Evolutionary conservation across 2,888 invertebrate species (phyloP).

Genomic region (Sarcophaga rosellei): DNA sequence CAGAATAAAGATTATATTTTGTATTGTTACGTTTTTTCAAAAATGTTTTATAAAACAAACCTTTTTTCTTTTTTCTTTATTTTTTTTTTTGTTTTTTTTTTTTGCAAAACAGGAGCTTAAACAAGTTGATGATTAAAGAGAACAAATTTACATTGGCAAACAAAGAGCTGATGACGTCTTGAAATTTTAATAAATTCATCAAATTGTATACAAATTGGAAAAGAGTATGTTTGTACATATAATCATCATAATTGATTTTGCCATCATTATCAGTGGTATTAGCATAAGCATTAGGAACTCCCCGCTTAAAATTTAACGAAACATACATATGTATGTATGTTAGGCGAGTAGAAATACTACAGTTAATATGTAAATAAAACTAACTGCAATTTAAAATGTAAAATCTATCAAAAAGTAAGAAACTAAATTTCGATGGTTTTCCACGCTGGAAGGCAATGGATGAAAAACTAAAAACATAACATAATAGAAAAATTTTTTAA

Average conservation of each 20-base stretch:
- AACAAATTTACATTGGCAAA: conserved; percentile 40
- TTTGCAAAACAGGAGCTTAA: neutral
- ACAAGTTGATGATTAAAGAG: conserved; percentile 1
- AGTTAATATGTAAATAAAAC: neutral
- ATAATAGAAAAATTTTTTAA: neutral
- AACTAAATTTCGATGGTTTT: neutral
- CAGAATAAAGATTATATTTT: neutral
- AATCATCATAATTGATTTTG: neutral
- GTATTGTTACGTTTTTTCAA: neutral
- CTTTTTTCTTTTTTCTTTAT: neutral
- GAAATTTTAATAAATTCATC: conserved; percentile 47
- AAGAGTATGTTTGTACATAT: neutral
- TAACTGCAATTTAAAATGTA: neutral
- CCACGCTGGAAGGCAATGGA: neutral
- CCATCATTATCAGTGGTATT: neutral
- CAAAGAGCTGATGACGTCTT: conserved; percentile 2
- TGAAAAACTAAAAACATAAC: neutral
- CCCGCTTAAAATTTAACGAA: no score
- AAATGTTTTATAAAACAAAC: neutral
- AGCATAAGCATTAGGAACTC: no score
- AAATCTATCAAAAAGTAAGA: neutral
- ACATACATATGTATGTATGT: neutral
- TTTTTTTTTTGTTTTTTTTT: neutral
- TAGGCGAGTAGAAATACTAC: neutral
- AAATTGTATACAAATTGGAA: conserved; percentile 12